Evolutionary conservation across 2,888 invertebrate species (phyloP).

Genomic region (Sepioteuthis lessoniana): DNA sequence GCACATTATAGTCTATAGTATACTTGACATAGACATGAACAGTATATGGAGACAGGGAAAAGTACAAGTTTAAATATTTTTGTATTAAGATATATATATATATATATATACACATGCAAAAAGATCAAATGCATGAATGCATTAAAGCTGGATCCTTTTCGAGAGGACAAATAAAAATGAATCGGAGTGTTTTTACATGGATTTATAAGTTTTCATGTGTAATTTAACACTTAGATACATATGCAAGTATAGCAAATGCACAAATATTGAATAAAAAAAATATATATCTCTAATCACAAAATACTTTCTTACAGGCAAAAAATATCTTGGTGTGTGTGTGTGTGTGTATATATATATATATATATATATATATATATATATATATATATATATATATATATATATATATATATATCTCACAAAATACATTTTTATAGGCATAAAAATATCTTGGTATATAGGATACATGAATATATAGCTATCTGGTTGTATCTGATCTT

Average conservation of each 20-base stretch:
- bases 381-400: conserved; percentile 41
- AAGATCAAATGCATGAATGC: background rate
- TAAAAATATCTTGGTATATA: background rate
- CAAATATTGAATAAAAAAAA: no score
- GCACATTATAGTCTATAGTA: background rate
- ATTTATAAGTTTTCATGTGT: background rate
- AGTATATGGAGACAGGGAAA: background rate
- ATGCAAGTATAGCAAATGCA: background rate
- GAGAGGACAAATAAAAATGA: no score
- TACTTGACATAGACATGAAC: background rate
- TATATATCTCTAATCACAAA: no score
- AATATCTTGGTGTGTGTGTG: no score
- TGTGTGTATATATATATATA: no score
- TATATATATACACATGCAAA: no score
- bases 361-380: no score
- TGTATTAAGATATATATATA: background rate
- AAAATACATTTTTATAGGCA: no score
- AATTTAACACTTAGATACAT: background rate
- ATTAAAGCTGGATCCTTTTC: background rate
- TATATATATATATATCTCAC: no score
- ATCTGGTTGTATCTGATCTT: no score
- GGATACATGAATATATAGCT: no score
- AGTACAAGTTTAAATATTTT: background rate
- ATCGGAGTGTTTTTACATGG: background rate
- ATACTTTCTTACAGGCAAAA: no score